Evolutionary conservation across 1,140 invertebrate species (phyloP).

Genomic region (Teleopsis dalmanni): DNA sequence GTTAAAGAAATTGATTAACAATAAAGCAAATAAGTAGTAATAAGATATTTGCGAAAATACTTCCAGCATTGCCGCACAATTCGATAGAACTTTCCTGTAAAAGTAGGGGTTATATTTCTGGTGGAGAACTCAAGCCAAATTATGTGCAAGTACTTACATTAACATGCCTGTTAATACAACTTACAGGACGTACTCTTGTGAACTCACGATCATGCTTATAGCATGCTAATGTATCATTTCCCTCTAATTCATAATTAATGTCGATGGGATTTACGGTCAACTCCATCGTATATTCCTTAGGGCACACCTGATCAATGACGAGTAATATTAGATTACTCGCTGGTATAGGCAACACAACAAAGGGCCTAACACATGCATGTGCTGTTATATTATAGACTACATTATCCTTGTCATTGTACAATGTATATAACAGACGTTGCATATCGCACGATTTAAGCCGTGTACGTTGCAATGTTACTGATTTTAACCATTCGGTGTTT

Average conservation of each 20-base stretch:
- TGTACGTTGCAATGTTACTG: constrained; percentile 65
- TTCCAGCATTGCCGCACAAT: constrained; percentile 42
- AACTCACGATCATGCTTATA: constrained; percentile 54
- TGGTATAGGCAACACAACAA: constrained; percentile 72
- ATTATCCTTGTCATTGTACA: constrained; percentile 40
- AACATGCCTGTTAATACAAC: constrained; percentile 62
- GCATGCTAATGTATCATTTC: constrained; percentile 56
- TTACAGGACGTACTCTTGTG: constrained; percentile 53
- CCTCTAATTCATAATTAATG: constrained; percentile 47
- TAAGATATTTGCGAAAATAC: constrained; percentile 11
- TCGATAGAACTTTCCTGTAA: constrained; percentile 49
- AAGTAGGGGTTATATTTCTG: neutral
- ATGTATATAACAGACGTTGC: constrained; percentile 43
- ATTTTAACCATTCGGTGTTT: constrained; percentile 26
- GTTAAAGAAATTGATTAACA: constrained; percentile 8
- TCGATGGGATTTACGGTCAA: constrained; percentile 56
- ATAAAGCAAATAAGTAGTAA: constrained; percentile 4
- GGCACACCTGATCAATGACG: constrained; percentile 66
- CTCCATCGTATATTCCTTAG: constrained; percentile 31
- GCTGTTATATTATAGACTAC: constrained; percentile 39
- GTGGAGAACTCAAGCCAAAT: neutral
- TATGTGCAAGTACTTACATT: constrained; percentile 50
- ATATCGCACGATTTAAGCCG: constrained; percentile 37
- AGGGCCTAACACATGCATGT: constrained; percentile 55
- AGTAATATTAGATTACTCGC: constrained; percentile 77